Evolutionary conservation across 2,888 invertebrate species (phyloP).

Genomic region (Cactoblastis cactorum): DNA sequence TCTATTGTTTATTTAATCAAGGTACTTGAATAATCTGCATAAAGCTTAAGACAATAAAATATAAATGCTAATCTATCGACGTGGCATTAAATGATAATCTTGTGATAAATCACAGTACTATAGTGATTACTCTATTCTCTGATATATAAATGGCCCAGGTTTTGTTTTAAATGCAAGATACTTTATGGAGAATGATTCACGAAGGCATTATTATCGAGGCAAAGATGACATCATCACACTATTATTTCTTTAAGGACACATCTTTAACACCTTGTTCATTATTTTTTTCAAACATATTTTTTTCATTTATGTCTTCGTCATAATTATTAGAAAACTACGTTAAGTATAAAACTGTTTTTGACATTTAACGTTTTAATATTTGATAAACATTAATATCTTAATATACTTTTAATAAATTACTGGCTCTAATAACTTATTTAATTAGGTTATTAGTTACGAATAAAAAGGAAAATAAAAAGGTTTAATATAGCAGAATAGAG

Average conservation of each 20-base stretch:
- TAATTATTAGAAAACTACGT: no score
- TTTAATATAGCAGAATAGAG: no score
- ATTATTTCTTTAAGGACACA: neutral
- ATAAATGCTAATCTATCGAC: slow-evolving; percentile 3
- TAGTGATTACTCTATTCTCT: neutral
- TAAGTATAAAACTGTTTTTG: no score
- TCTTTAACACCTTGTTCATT: no score
- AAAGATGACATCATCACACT: neutral
- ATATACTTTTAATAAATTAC: no score
- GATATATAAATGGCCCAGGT: neutral
- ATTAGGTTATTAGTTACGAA: no score
- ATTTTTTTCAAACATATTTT: no score
- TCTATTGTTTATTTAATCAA: neutral
- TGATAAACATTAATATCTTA: no score
- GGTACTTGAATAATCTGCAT: neutral
- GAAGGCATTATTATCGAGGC: neutral
- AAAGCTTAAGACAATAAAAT: neutral
- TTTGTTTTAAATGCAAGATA: neutral
- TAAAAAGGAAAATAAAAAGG: no score
- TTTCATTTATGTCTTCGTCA: no score
- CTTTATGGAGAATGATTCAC: neutral
- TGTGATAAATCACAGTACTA: neutral
- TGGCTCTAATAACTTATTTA: no score
- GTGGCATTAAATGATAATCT: slow-evolving; percentile 5
- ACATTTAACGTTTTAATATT: no score